phyloP scores from a whole-genome alignment of 2,113 vertebrate genomes.

The Pelmatolapia mariae region DNA sequence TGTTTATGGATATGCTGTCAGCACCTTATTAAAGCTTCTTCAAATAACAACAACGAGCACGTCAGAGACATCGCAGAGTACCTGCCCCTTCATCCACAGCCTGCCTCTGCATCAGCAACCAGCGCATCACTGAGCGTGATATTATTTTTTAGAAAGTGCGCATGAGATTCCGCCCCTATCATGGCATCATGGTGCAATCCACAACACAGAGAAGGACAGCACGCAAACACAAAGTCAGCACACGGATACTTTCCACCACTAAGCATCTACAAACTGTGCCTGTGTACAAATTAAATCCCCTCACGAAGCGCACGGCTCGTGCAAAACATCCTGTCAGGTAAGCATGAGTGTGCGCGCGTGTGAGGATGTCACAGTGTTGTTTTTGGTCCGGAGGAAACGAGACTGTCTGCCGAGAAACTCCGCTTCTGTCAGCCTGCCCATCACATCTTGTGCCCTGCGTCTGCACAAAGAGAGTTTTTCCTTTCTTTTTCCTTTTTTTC shows the following conservation, averaged over 20 bases:
- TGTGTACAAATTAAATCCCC: not conserved
- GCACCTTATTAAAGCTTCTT: slow-evolving; percentile 7
- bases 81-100: slow-evolving; percentile 32
- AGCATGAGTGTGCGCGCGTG: slow-evolving; percentile 1
- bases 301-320: not conserved
- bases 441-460: not conserved
- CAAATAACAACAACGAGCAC: not conserved
- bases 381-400: not conserved
- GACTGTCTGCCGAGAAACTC: not conserved
- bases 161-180: slow-evolving; percentile 58
- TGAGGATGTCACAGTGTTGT: slow-evolving; percentile 15
- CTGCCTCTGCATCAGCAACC: slow-evolving; percentile 29
- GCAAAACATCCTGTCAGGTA: slow-evolving; percentile 34
- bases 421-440: slow-evolving; percentile 7
- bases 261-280: not conserved
- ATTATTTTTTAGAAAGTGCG: slow-evolving; percentile 56
- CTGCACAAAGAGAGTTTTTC: not conserved
- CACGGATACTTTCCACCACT: not conserved
- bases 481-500: not conserved
- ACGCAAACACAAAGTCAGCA: not conserved
- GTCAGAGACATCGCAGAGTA: slow-evolving; percentile 22
- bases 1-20: not conserved
- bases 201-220: not conserved
- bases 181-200: slow-evolving; percentile 29
- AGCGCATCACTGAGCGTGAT: slow-evolving; percentile 25